Base-by-base conservation (phyloP, 2,888 invertebrate species). In the Idaea straminata region DNA sequence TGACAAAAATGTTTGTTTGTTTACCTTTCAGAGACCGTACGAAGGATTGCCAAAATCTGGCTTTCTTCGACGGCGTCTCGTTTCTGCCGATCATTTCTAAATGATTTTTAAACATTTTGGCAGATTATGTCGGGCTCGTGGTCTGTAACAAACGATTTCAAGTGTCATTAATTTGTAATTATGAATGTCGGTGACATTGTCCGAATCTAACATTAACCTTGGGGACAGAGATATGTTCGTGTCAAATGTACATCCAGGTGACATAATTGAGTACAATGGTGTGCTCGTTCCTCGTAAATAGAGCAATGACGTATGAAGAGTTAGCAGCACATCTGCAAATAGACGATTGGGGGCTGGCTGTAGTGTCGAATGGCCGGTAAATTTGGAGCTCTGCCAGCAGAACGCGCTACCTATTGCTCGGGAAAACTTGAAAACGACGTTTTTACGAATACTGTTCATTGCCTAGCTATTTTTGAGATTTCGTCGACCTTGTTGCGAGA, bases 81-180 rank as follows among this genome's bases (percentile, higher is more conserved):
- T 97, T 97, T 93, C 97, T 96, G 94, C 97, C 97, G 90, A 97
- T 97, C 96, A 97, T 97, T 94, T 97, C 97, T 94, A 97, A 95
- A 94, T 97, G 97, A 93, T 94, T 96, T 94, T 96, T 97, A 94
- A 97, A 97, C 96, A 97, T 96, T 94, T 95, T 96, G 94, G 92
- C 94, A 87, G 93, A 89, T 94, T 94, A 94, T 94, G 94, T 94
- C 92, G 94, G 94, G 95, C 95, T 96, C 96, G 96, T 96, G 95
- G 94, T 95, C 96, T 96, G 93, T 66, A 91, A 92, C 79, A 83
- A 87, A 84, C 76, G 64, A 61, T 62, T 61, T 61, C 67, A 62
- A 69, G 59, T 15, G 64, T 68, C 57, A 62, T 63, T 57, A 47
- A 59, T 59, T 63, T 7, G 35, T 25, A 5, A n/a, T 61, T 34